Conservation (phyloP, 92 coral and sea anemone genomes). For the Parazoanthus darwini region DNA sequence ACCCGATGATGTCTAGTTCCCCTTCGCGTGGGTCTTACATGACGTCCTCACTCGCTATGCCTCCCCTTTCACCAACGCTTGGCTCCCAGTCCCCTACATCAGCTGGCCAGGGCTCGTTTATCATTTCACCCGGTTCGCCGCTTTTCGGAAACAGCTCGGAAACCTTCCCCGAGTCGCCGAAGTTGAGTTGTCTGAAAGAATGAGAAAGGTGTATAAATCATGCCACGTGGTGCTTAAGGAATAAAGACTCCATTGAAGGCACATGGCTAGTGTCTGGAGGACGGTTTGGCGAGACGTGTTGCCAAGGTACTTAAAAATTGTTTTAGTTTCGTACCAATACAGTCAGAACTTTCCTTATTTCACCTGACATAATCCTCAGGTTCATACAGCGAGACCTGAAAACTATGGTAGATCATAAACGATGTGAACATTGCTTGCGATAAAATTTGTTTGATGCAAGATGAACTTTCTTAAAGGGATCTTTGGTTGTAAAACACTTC, state of each 20-base stretch:
- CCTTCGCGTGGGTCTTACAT: constrained; percentile 38
- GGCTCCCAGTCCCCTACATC: constrained; percentile 90
- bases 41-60: constrained; percentile 57
- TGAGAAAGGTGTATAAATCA: too few species aligned
- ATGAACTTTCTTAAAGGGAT: too few species aligned
- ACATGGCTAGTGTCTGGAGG: background rate
- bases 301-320: background rate
- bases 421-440: background rate
- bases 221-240: background rate
- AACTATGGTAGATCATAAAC: background rate
- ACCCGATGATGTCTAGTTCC: constrained; percentile 40
- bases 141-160: constrained; percentile 82
- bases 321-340: background rate
- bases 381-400: background rate
- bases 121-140: constrained; percentile 91
- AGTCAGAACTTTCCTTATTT: background rate
- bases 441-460: too few species aligned
- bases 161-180: constrained; percentile 66
- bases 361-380: background rate
- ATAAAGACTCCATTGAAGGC: too few species aligned
- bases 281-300: background rate
- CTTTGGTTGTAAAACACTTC: too few species aligned
- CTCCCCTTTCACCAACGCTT: constrained; percentile 75
- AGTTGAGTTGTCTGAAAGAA: background rate
- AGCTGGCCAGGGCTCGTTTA: constrained; percentile 79